Evolutionary conservation across 1,140 invertebrate species (phyloP), one percentile per base, ranked within the genome.

Genomic region (Acromyrmex charruanus): DNA sequence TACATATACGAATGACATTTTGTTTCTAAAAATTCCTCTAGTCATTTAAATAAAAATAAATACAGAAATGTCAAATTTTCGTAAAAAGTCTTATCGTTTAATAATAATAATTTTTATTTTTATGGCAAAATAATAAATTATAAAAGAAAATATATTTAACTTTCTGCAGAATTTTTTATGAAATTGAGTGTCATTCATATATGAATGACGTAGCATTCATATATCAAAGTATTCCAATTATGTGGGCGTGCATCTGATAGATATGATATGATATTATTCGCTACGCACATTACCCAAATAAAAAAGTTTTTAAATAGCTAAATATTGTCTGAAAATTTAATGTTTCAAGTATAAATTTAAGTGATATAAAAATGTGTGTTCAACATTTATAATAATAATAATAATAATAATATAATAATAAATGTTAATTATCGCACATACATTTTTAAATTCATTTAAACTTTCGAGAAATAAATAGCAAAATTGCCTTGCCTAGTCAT

Each of bases 271-370:
- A 51, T n/a, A 69, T 1, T 68, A 44, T 44, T 49, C 12, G 2
- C 21, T 69, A 69, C 66, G 12, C 39, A 44, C n/a, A 7, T 51
- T 51, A 51, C 21, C 21, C 66, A 51, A 49, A 21, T 51, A 9
- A 69, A 51, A 68, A 65, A 25, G 44, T 3, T 25, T 49, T 18
- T 6, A 25, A 28, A 7, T 25, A 51, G 0, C 18, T 69, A 25
- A 49, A 69, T 69, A 12, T 69, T 21, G 4, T 49, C 10, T 49
- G 39, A n/a, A 3, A 28, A 35, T 65, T 82, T 88, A 89, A 89
- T 77, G 86, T 91, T 86, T 86, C 89, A 25, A 25, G 25, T 91
- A 92, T 87, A 93, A 92, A 93, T 90, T 90, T 92, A 91, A 89
- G 79, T 87, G 87, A 92, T 92, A 92, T 90, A 92, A 51, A 69